Percentiles rank a stretch among this genome's conserved stretches.
Evolutionary conservation across 2,113 vertebrate species (phyloP).

Genomic region (Telmatochromis bifrenatus): DNA sequence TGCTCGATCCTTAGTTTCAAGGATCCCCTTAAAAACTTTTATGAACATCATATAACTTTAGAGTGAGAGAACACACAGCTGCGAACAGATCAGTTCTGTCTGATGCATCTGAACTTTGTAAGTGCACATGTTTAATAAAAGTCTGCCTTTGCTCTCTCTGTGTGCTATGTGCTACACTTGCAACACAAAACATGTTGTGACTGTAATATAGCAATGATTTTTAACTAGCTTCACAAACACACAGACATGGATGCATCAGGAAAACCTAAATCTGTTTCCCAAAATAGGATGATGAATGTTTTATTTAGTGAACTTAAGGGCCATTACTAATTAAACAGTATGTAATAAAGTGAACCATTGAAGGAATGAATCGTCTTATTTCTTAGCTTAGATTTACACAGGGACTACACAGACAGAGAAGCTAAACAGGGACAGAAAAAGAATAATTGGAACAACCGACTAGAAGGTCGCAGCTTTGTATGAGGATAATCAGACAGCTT

Average conservation of each 20-base stretch:
- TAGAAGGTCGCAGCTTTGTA: not conserved
- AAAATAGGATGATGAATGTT: not conserved
- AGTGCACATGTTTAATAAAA: not conserved
- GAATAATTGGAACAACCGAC: not conserved
- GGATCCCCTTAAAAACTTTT: not conserved
- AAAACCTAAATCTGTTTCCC: not conserved
- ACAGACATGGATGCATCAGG: not conserved
- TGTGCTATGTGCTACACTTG: not conserved
- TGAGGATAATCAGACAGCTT: not conserved
- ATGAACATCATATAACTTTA: not conserved
- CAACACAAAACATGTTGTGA: not conserved
- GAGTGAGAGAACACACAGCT: not conserved
- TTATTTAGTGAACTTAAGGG: accelerated
- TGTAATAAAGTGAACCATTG: not conserved
- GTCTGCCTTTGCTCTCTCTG: not conserved
- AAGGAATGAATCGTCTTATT: not conserved
- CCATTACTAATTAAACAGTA: not conserved
- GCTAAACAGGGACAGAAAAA: accelerated
- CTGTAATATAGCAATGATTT: not conserved
- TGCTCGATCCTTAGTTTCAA: not conserved
- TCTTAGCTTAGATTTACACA: not conserved
- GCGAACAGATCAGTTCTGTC: not conserved
- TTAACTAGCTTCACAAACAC: not conserved
- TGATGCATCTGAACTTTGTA: not conserved
- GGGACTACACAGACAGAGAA: accelerated